Base-by-base conservation (phyloP, 2,797 vertebrate species). In the Phrynocephalus guinanensis region DNA sequence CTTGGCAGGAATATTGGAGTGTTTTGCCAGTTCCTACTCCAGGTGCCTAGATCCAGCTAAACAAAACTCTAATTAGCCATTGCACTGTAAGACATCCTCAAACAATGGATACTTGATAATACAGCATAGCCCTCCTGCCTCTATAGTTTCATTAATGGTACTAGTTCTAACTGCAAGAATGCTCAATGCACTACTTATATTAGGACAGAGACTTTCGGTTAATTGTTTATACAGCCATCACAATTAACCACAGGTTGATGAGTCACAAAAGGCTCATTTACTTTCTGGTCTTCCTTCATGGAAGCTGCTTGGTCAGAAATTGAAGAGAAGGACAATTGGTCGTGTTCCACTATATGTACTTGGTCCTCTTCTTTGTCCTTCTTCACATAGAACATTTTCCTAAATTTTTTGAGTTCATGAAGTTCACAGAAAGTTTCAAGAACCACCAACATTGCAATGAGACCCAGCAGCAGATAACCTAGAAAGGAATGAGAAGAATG, bases 341-440 rank as follows among this genome's bases (percentile, higher is more conserved):
- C 99, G 0, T 99, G 98, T 87, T 99, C 98, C 92, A 99, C 90
- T 92, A 99, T 99, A 94, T 97, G 95, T 28, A 98, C 93, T 85
- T 97, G 97, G 93, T 99, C 99, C 72, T 98, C 98, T 2, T 97
- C 97, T 94, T 98, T 99, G 92, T 98, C 97, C 94, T 98, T 99
- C 97, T 98, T 99, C 96, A 99, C 96, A 60, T 99, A 99, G 96
- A 99, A 99, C 95, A 99, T 97, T 94, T 98, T 99, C 84, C 98
- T 97, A 92, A 99, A 98, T 85, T 98, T 98, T 94, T 99, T 99
- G 92, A 99, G 97, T 90, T 99, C 98, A 82, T 98, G 98, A 87
- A 99, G 98, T 95, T 99, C 98, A 73, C 98, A 99, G 97, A 99
- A 99, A 83, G 99, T 99, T 95, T 99, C 99, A 84, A 99, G 96